Evolutionary conservation across 2,113 vertebrate genomes (phyloP), one percentile per base, ranked within the genome.

Genomic region (Bujurquina vittata): DNA sequence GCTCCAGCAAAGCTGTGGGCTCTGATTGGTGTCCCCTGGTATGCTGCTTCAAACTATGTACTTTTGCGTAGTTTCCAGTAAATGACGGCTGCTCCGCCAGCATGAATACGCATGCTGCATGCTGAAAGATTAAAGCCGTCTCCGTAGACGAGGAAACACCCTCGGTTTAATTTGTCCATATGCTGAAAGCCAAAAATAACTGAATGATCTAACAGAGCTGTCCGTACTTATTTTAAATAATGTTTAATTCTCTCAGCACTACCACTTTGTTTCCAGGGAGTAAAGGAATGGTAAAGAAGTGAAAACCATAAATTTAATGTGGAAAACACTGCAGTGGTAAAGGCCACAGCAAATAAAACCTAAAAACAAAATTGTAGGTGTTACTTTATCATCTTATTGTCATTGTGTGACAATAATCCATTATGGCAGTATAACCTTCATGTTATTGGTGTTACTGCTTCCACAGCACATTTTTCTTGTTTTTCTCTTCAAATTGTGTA

Each of bases 61-160:
- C 75, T 85, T 87, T 78, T 74, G 46, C 54, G 18, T 18, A 81
- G 76, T n/a, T 93, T 92, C 87, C 87, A 74, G 89, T 78, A 92
- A 90, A 52, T 86, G 61, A 88, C 6, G 22, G 22, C 26, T 56
- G 52, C 72, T 62, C 76, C 87, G 81, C 61, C 86, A 84, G 72
- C 60, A 83, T 92, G 90, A 91, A 59, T 84, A 73, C 76, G 60
- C 81, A 8, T 15, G 15, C 76, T 86, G 52, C 33, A 72, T 26
- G 49, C 29, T n/a, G 15, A 57, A 56, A 61, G 46, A 69, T 72
- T 7, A 80, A 76, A 63, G 75, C 11, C 0, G 6, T 52, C 69
- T 59, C 60, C 75, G 59, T 43, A 91, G 79, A 85, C 55, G 22
- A 33, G 83, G 33, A 10, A 88, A 93, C 84, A 85, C 89, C 85